Evolutionary conservation across 2,888 invertebrate genomes (phyloP).

Genomic region (Eupithecia dodoneata): DNA sequence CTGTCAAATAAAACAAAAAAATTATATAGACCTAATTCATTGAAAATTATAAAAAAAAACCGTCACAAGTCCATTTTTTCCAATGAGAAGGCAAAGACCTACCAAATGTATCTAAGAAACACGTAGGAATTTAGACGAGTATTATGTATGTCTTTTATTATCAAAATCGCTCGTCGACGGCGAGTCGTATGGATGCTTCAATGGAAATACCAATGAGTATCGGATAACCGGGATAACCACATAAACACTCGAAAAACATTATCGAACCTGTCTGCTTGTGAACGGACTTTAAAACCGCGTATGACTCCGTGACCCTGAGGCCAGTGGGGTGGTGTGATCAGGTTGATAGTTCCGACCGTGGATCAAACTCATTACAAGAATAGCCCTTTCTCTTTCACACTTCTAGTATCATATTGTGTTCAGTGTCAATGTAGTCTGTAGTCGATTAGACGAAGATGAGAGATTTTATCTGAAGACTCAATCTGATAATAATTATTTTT

Average conservation of each 20-base stretch:
- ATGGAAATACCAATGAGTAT: background rate
- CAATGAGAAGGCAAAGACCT: background rate
- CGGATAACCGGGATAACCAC: background rate
- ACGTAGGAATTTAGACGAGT: background rate
- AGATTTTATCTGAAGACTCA: conserved; percentile 18
- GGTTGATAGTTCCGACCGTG: conserved; percentile 4
- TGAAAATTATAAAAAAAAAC: background rate
- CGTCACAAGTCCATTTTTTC: background rate
- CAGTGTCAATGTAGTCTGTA: conserved; percentile 20
- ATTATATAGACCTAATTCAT: background rate
- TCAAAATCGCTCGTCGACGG: background rate
- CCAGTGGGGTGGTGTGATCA: background rate
- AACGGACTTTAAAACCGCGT: background rate
- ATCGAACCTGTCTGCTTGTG: background rate
- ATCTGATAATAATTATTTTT: conserved; percentile 10
- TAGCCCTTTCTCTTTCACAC: conserved; percentile 58
- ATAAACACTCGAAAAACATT: background rate
- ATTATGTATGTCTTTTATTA: background rate
- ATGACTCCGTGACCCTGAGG: background rate
- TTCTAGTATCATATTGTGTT: conserved; percentile 43
- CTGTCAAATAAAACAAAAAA: background rate
- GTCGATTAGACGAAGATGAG: conserved; percentile 17
- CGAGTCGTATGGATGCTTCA: background rate
- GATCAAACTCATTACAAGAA: conserved; percentile 45
- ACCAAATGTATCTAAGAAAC: background rate